Evolutionary conservation across 2,113 vertebrate genomes (phyloP).

Genomic region (Polyodon spathula): DNA sequence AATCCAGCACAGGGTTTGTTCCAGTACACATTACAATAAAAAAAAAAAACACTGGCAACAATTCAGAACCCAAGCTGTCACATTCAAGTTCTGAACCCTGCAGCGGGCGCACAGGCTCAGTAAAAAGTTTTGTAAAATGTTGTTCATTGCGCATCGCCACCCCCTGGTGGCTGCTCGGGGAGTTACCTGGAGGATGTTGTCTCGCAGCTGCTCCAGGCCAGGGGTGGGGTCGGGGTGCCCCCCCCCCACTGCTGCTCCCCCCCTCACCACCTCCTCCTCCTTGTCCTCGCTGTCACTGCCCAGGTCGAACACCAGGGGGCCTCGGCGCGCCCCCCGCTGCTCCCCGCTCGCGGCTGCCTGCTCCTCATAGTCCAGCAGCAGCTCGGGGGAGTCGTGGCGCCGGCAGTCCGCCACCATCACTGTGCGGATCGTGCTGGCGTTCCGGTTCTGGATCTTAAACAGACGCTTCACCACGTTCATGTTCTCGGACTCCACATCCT

Average conservation of each 20-base stretch:
- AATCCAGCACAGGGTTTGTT: too few relatives aligned
- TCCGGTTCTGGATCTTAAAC: constrained; percentile 97
- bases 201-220: constrained; percentile 48
- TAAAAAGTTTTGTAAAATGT: too few relatives aligned
- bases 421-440: constrained; percentile 88
- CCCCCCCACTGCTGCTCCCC: constrained; percentile 32
- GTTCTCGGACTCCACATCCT: constrained; percentile 92
- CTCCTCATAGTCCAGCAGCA: constrained; percentile 69
- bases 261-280: constrained; percentile 25
- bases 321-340: constrained; percentile 33
- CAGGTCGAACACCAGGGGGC: constrained; percentile 61
- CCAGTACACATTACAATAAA: too few relatives aligned
- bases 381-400: constrained; percentile 72
- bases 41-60: too few relatives aligned
- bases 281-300: constrained; percentile 60
- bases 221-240: constrained; percentile 26
- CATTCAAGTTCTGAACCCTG: too few relatives aligned
- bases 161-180: constrained; percentile 7
- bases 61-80: too few relatives aligned
- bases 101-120: too few relatives aligned
- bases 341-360: constrained; percentile 44
- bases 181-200: constrained; percentile 43
- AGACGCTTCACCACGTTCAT: constrained; percentile 92
- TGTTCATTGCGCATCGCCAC: neutral
- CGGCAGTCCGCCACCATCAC: constrained; percentile 93